These are phyloP conservation scores for Nibea albiflora DNA, from an alignment of 2,113 vertebrate species.

Conservation along the genomic window DNA sequence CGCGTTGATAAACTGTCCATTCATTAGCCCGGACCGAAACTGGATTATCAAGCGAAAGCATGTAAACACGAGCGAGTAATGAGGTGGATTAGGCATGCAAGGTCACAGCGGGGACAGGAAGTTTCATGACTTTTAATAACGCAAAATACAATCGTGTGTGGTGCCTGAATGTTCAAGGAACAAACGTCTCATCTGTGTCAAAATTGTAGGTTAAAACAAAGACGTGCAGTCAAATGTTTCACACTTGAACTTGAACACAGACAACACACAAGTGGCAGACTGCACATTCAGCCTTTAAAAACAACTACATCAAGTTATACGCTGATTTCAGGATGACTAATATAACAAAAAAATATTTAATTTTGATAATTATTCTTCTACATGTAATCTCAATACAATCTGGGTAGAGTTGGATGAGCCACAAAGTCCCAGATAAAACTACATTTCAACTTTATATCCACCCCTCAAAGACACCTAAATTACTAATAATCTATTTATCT, in stretches of 20 bases:
- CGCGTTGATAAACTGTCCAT: constrained; percentile 5
- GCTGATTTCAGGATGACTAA: neutral
- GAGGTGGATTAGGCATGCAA: constrained; percentile 46
- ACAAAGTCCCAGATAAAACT: neutral
- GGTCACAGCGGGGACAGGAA: constrained; percentile 12
- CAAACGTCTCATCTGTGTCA: neutral
- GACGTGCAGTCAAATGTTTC: neutral
- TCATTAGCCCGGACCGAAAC: constrained; percentile 11
- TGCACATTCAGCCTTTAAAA: neutral
- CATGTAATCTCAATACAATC: neutral
- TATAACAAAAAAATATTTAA: neutral
- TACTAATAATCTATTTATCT: neutral
- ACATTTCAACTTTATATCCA: neutral
- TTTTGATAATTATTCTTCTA: neutral
- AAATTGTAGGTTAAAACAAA: neutral
- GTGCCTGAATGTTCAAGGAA: neutral
- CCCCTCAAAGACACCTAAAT: neutral
- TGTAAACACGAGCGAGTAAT: constrained; percentile 41
- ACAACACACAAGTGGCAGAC: neutral
- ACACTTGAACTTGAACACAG: constrained; percentile 23
- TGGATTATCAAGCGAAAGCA: constrained; percentile 52
- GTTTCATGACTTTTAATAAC: constrained; percentile 12
- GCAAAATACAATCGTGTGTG: neutral
- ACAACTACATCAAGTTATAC: neutral
- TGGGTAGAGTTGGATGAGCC: neutral